phyloP scores from a whole-genome alignment of 2,797 vertebrate genomes.

The Molossus alvarezi region DNA sequence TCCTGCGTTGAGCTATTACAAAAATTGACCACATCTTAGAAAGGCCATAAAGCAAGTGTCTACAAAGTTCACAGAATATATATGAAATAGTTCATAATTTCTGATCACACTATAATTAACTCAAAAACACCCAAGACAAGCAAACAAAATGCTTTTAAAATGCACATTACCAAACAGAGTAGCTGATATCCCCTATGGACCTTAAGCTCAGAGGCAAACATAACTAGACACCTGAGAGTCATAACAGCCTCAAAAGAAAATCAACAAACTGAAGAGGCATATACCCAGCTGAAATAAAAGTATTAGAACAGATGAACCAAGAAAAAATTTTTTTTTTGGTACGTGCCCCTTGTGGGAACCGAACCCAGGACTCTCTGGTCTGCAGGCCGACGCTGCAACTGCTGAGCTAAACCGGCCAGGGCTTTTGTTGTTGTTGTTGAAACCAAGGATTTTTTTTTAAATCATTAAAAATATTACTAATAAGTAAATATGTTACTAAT shows the following conservation, averaged over 20 bases:
- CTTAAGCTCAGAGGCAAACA: slow-evolving; percentile 50
- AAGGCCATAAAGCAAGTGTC: slow-evolving; percentile 30
- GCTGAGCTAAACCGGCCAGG: too few species aligned
- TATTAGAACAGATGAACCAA: not conserved
- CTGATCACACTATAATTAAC: slow-evolving; percentile 32
- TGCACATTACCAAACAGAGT: not conserved
- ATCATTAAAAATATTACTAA: not conserved
- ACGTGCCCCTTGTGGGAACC: too few species aligned
- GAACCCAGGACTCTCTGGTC: too few species aligned
- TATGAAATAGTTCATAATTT: slow-evolving; percentile 51
- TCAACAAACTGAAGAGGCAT: slow-evolving; percentile 39
- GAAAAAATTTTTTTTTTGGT: too few species aligned
- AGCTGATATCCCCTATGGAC: slow-evolving; percentile 37
- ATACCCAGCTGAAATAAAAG: slow-evolving; percentile 6
- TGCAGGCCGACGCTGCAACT: too few species aligned
- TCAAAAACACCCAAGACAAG: slow-evolving; percentile 39
- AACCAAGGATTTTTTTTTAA: not conserved
- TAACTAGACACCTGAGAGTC: slow-evolving; percentile 63
- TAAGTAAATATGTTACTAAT: not conserved
- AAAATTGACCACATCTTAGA: not conserved
- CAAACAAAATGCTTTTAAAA: slow-evolving; percentile 60
- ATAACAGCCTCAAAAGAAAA: not conserved
- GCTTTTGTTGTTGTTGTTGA: too few species aligned
- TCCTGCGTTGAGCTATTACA: not conserved
- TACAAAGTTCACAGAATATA: slow-evolving; percentile 9